phyloP scores from a whole-genome alignment of 2,797 vertebrate species.

The Bovichtus variegatus region DNA sequence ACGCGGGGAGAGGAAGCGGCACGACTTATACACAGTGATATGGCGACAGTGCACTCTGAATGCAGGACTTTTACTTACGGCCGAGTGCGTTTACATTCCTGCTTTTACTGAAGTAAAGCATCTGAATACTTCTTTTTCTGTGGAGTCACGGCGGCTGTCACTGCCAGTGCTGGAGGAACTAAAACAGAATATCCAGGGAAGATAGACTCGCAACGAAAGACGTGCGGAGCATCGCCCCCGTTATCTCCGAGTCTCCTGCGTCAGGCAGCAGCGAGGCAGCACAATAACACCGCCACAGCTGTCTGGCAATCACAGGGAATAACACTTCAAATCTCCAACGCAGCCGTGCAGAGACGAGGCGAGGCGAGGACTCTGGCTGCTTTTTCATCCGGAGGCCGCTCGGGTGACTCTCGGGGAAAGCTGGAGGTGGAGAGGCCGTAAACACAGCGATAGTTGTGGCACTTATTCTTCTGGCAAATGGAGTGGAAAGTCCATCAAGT shows the following conservation, averaged over 20 bases:
- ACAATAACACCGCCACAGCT: neutral
- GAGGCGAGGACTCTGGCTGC: conserved; percentile 11
- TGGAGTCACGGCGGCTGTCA: no score
- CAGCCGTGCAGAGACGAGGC: neutral
- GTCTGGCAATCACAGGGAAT: neutral
- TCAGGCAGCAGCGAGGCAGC: neutral
- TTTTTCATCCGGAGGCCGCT: neutral
- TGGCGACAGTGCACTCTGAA: no score
- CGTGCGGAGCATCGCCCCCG: no score
- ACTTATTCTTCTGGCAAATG: conserved; percentile 21
- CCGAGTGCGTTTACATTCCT: no score
- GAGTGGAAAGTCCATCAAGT: conserved; percentile 43
- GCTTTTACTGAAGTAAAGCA: neutral
- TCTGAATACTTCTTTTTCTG: neutral
- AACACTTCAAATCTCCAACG: neutral
- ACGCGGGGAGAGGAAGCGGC: no score
- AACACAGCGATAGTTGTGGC: neutral
- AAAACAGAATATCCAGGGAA: neutral
- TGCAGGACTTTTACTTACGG: neutral
- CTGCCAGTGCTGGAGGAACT: neutral
- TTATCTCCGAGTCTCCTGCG: neutral
- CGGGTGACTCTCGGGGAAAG: neutral
- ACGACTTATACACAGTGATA: no score
- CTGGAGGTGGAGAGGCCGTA: neutral
- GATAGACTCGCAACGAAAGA: neutral